Evolutionary conservation across 2,888 invertebrate species (phyloP), one percentile per base, ranked within the genome.

Genomic region (Nineta flava): DNA sequence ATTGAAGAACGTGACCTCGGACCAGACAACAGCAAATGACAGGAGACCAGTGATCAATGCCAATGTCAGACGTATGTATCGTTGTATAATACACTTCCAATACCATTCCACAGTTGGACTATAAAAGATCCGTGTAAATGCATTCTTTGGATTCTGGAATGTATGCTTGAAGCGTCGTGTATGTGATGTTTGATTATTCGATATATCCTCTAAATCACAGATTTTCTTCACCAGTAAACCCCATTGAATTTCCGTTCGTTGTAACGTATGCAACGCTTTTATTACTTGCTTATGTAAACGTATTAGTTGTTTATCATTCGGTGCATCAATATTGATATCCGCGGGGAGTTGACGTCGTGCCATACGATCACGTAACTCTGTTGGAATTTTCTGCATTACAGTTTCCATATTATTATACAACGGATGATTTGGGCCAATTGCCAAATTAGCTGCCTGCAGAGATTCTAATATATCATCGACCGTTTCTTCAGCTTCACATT

Each of bases 1-100:
- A 62, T 87, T 86, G 72, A 99, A 99, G 71, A 99, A 99, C 1
- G 97, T 94, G 60, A 97, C 81, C 71, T 99, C 99, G 0, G 96
- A 97, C 96, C 97, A 96, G n/a, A 99, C 91, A 32, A 99, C 93
- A 62, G 87, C 81, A 19, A 86, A 69, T 0, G 96, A 95, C 66
- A 97, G 75, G 40, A 82, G 66, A 2, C 81, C 83, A 1, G 88
- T 79, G 10, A 80, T 57, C 21, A 87, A 70, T 2, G 92, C 83
- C 55, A 86, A 66, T 0, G 75, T 62, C 63, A 85, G 86, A 57
- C 87, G 73, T 52, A 85, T 77, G 60, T 88, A 87, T 46, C 83
- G 79, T 58, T 81, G 80, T 16, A 90, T 56, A 51, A 85, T 63
- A 65, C 95, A 96, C 64, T 90, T 87, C 93, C 95, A 96, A 66